Conservation (phyloP, 2,888 invertebrate species). For the Dascillus cervinus region DNA sequence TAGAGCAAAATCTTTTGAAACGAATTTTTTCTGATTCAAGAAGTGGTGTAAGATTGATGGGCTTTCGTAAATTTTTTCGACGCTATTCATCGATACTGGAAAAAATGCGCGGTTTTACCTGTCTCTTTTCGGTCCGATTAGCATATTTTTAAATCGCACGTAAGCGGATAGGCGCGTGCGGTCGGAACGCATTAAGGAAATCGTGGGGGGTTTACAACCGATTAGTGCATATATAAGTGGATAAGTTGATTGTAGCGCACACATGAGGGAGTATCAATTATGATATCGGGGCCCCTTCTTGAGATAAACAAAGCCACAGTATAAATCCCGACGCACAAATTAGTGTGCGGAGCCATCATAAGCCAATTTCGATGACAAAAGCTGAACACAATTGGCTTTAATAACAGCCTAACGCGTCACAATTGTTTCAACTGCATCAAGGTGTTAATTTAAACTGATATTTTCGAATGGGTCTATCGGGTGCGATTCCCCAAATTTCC, state of each 20-base stretch:
- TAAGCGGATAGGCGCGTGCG: too few relatives aligned
- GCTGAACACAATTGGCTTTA: slow-evolving; percentile 13
- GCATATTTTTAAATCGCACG: too few relatives aligned
- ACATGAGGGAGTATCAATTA: slow-evolving; percentile 17
- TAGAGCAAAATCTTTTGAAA: too few relatives aligned
- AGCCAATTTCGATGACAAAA: slow-evolving; percentile 16
- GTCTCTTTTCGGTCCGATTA: too few relatives aligned
- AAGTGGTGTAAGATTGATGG: too few relatives aligned
- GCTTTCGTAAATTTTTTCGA: too few relatives aligned
- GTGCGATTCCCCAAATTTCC: slow-evolving; percentile 24
- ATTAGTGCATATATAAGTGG: slow-evolving; percentile 13
- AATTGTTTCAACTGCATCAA: slow-evolving; percentile 22
- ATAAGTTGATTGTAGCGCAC: slow-evolving; percentile 18
- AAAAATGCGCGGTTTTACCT: too few relatives aligned
- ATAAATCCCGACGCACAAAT: slow-evolving; percentile 14
- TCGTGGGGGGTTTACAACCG: too few relatives aligned
- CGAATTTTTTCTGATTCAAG: too few relatives aligned
- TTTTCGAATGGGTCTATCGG: slow-evolving; percentile 23
- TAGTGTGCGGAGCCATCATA: slow-evolving; percentile 11
- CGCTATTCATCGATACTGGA: too few relatives aligned
- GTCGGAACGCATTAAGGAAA: too few relatives aligned
- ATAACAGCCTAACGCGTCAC: slow-evolving; percentile 14
- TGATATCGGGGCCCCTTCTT: slow-evolving; percentile 16
- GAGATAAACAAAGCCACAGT: slow-evolving; percentile 11
- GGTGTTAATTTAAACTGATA: slow-evolving; percentile 23